Evolutionary conservation across 2,888 invertebrate species (phyloP).

Genomic region (Exephanes ischioxanthus): DNA sequence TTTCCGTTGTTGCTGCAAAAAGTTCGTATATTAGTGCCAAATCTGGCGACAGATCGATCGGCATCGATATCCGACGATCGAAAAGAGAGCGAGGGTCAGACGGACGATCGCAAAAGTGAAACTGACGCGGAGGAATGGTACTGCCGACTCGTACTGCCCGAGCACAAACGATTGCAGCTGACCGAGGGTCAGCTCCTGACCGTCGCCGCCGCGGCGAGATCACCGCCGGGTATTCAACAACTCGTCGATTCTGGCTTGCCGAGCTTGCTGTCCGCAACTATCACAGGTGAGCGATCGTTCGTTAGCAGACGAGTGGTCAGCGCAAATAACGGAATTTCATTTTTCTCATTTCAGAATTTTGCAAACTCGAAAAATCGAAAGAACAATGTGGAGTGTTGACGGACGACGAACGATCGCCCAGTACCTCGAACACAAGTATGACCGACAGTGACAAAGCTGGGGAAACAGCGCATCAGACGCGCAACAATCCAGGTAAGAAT

Average conservation of each 20-base stretch:
- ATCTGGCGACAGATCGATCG: conserved; percentile 85
- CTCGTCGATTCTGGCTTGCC: conserved; percentile 92
- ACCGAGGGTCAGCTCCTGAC: conserved; percentile 90
- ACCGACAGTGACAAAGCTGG: conserved; percentile 86
- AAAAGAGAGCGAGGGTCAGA: conserved; percentile 87
- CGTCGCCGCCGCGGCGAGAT: conserved; percentile 92
- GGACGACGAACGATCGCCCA: conserved; percentile 69
- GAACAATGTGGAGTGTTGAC: conserved; percentile 70
- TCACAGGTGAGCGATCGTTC: conserved; percentile 79
- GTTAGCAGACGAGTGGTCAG: background rate
- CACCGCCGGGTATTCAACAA: conserved; percentile 91
- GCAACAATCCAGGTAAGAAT: conserved; percentile 70
- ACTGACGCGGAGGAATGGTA: conserved; percentile 87
- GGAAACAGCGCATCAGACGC: conserved; percentile 72
- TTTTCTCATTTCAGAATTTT: conserved; percentile 76
- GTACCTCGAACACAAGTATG: conserved; percentile 74
- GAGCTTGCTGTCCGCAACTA: conserved; percentile 87
- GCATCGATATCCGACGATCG: conserved; percentile 88
- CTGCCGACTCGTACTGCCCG: conserved; percentile 86
- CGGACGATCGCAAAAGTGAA: conserved; percentile 90
- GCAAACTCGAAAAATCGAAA: conserved; percentile 76
- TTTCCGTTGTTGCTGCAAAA: conserved; percentile 91
- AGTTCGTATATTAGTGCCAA: conserved; percentile 88
- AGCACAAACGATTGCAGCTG: conserved; percentile 86
- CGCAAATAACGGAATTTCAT: background rate